Base-by-base conservation (phyloP, 2,113 vertebrate genomes). In the Laterallus jamaicensis region DNA sequence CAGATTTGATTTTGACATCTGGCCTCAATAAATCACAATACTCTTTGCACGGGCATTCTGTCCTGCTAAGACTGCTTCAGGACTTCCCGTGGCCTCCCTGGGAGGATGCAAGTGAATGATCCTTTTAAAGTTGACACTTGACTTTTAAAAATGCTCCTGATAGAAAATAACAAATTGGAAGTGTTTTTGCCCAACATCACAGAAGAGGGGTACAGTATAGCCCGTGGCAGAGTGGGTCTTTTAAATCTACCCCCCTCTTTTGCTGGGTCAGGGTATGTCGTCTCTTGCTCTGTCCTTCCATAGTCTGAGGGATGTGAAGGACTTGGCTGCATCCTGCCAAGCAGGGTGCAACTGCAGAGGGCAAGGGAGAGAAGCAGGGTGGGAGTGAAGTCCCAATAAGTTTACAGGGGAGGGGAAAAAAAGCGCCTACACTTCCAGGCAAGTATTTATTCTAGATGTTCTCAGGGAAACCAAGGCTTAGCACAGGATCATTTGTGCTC, bases 101-200 rank as follows among this genome's bases (percentile, higher is more conserved):
- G 32, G 64, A 60, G 35, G 28, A 24, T 32, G 29, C n/a, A 15
- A 81, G 24, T n/a, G 75, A 60, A 9, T 29, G 18, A 32, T 25
- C 42, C n/a, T 52, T 56, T 22, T 1, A 6, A 37, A 78, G 22
- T 68, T 39, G 68, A 42, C 60, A 31, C 13, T 17, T 22, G 31
- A 10, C 58, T 71, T 35, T 35, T 35, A 20, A 55, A 68, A 47
- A 52, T 32, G 18, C 56, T 81, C 76, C 55, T 28, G 31, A 29
- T 59, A 40, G n/a, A 88, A 91, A 66, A 47, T 29, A 49, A 15
- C 18, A 54, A 56, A 49, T 28, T 24, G 28, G 5, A 4, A 20
- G 6, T 15, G 28, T 52, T 32, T 58, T 63, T 10, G 1, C 54
- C 55, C 0, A 0, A 50, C 31, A 11, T 50, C 15, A 4, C 24